Evolutionary conservation across 1,140 invertebrate genomes (phyloP).

Genomic region (Bombus huntii): DNA sequence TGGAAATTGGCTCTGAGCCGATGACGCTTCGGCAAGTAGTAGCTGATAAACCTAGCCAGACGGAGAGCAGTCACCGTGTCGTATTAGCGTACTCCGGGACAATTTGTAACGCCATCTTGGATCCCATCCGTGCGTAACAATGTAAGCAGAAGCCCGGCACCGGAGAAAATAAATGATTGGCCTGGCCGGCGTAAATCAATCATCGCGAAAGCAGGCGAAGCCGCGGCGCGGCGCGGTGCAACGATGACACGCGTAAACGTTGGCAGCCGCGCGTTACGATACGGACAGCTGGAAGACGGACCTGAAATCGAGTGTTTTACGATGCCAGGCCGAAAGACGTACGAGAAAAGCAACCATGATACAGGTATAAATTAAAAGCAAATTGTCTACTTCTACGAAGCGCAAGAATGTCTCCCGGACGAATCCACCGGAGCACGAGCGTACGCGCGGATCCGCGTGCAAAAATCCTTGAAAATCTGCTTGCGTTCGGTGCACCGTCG

Average conservation of each 20-base stretch:
- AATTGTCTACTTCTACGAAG: background rate
- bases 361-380: constrained; percentile 27
- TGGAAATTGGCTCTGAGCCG: constrained; percentile 17
- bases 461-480: constrained; percentile 22
- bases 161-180: constrained; percentile 74
- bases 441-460: background rate
- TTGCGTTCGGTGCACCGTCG: background rate
- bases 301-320: constrained; percentile 17
- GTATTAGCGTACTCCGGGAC: constrained; percentile 71
- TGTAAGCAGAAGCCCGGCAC: constrained; percentile 58
- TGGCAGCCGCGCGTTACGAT: background rate
- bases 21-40: background rate
- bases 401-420: background rate
- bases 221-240: constrained; percentile 9
- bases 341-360: background rate
- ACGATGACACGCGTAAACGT: constrained; percentile 55
- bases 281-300: constrained; percentile 9
- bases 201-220: constrained; percentile 69
- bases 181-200: constrained; percentile 78
- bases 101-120: constrained; percentile 77
- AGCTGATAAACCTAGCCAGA: constrained; percentile 16
- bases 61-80: constrained; percentile 28
- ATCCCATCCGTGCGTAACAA: constrained; percentile 60
- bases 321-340: too few relatives aligned
- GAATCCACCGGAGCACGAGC: too few relatives aligned